Conservation (phyloP, 2,888 invertebrate species). For the Glomeris marginata region DNA sequence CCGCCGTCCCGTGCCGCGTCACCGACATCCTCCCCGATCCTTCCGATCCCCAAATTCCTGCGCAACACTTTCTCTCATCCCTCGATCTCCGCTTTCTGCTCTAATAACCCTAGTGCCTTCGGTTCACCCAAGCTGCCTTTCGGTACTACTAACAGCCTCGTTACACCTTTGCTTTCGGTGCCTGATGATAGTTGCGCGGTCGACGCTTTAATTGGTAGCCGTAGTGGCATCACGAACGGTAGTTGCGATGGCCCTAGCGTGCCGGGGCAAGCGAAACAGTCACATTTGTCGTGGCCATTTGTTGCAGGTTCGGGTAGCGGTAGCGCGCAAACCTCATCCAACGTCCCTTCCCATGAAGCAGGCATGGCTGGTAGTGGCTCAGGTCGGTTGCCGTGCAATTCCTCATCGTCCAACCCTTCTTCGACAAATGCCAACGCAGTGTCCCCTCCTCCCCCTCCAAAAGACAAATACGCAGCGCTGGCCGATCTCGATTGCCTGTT, state of each 20-base stretch:
- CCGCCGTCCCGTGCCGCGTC: not conserved
- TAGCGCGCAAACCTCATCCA: not conserved
- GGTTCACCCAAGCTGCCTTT: not conserved
- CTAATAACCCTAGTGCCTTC: no score
- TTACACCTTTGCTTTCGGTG: no score
- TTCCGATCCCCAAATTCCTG: not conserved
- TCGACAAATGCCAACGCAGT: not conserved
- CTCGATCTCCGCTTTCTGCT: not conserved
- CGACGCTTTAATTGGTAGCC: no score
- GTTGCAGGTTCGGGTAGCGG: no score
- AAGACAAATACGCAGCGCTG: constrained; percentile 88
- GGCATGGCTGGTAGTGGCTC: constrained; percentile 4
- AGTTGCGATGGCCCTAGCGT: no score
- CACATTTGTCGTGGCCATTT: no score
- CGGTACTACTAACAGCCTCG: not conserved
- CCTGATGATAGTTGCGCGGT: no score
- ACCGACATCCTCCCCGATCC: not conserved
- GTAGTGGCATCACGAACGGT: no score
- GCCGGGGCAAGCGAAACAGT: no score
- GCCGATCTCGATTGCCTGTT: constrained; percentile 70
- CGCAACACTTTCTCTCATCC: not conserved
- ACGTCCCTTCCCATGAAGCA: constrained; percentile 18
- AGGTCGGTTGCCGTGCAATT: constrained; percentile 38
- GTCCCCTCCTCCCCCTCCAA: constrained; percentile 29
- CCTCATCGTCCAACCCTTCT: constrained; percentile 6